These are phyloP conservation scores for Caenorhabditis sulstoni DNA, from an alignment of 2,888 invertebrate species.

Conservation along the genomic window DNA sequence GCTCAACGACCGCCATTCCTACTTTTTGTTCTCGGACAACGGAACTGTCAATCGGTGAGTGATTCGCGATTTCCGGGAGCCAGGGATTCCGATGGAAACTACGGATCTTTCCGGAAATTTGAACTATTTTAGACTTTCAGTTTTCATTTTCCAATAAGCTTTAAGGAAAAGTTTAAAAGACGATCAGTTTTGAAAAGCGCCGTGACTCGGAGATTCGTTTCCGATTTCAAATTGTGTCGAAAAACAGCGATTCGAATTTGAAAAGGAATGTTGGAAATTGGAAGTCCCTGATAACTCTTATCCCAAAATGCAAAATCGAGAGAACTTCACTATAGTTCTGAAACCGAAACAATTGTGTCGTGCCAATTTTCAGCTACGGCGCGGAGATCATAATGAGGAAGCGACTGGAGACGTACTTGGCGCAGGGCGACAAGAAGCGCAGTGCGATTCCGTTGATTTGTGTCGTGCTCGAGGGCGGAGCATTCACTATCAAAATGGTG, in stretches of 20 bases:
- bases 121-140: too few species aligned
- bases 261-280: too few species aligned
- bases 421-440: conserved; percentile 54
- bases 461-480: conserved; percentile 97
- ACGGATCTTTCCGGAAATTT: too few species aligned
- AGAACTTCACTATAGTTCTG: background rate
- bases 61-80: too few species aligned
- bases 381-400: conserved; percentile 92
- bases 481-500: conserved; percentile 95
- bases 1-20: conserved; percentile 95
- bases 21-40: conserved; percentile 96
- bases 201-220: background rate
- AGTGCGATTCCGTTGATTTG: conserved; percentile 88
- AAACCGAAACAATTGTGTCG: background rate
- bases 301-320: too few species aligned
- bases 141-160: too few species aligned
- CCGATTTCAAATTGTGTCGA: too few species aligned
- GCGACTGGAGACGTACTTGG: conserved; percentile 91
- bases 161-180: too few species aligned
- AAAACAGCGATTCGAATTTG: too few species aligned
- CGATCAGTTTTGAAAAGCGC: background rate
- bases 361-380: conserved; percentile 81
- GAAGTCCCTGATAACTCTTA: too few species aligned
- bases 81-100: too few species aligned
- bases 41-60: conserved; percentile 88